A percentile compares a stretch with the other conserved stretches of the same genome.
These are phyloP conservation scores for Coregonus sp. DNA, from an alignment of 2,797 vertebrate genomes.

Conservation along the genomic window DNA sequence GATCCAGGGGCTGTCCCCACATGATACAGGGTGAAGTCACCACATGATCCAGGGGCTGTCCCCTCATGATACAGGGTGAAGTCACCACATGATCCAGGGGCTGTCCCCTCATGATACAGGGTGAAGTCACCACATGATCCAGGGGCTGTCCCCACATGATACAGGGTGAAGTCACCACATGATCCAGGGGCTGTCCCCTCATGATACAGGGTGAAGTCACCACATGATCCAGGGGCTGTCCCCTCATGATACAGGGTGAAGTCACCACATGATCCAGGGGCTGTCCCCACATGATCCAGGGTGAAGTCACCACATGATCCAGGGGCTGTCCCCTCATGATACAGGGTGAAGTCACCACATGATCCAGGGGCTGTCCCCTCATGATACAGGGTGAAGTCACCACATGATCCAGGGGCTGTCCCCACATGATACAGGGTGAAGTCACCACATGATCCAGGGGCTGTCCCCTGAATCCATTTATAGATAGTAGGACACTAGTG, in stretches of 20 bases:
- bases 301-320: slow-evolving; percentile 27
- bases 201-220: slow-evolving; percentile 15
- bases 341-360: slow-evolving; percentile 20
- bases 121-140: slow-evolving; percentile 27
- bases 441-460: slow-evolving; percentile 34
- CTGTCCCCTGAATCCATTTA: slow-evolving; percentile 45
- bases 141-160: slow-evolving; percentile 31
- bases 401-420: slow-evolving; percentile 35
- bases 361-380: slow-evolving; percentile 37
- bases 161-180: slow-evolving; percentile 20
- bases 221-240: slow-evolving; percentile 35
- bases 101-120: slow-evolving; percentile 23
- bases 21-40: slow-evolving; percentile 15
- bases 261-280: slow-evolving; percentile 34
- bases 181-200: slow-evolving; percentile 39
- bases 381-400: slow-evolving; percentile 15
- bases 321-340: slow-evolving; percentile 34
- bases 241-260: slow-evolving; percentile 16
- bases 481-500: slow-evolving; percentile 56
- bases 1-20: slow-evolving; percentile 37
- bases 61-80: slow-evolving; percentile 18
- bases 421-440: slow-evolving; percentile 51
- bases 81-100: slow-evolving; percentile 34
- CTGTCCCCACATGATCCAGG: slow-evolving; percentile 14
- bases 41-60: slow-evolving; percentile 35